Base-by-base conservation (phyloP, 2,113 vertebrate species). In the Hymenochirus boettgeri region DNA sequence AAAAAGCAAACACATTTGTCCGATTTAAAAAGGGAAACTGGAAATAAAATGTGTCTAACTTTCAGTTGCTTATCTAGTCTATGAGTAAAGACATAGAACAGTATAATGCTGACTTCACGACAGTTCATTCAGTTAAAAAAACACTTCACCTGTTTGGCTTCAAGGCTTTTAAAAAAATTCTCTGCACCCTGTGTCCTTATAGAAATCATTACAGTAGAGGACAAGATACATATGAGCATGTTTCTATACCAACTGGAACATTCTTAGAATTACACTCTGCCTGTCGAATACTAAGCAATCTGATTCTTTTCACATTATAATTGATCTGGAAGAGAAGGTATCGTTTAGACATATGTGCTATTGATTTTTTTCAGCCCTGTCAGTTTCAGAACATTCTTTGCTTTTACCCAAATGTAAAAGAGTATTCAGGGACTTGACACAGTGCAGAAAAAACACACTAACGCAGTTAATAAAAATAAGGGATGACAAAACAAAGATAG, bases 11-110 rank as follows among this genome's bases (percentile, higher is more conserved):
- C 74, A 72, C 73, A 80, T 72, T 74, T 81, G 79, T 76, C 77
- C 81, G 77, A 80, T 78, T 84, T 85, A 85, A 73, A 77, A 83
- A 83, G 26, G 75, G 47, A 62, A 2, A 77, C 47, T 77, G 76
- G n/a, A 79, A 35, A 35, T 35, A 35, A 35, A 31, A 35, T 12
- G 10, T 35, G 33, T 35, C n/a, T n/a, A n/a, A n/a, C n/a, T n/a
- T n/a, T n/a, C 33, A 35, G 4, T 35, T 12, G 10, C 10, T 35
- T 35, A 35, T 35, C 10, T 35, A 35, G 15, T 35, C 10, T n/a
- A n/a, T n/a, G 2, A 35, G 33, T 35, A 35, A 3, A 35, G 33
- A 12, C 10, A 35, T 35, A 35, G 15, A 12, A 35, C 8, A 12
- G 15, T 11, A 35, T 13, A 7, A 1, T 35, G 9, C 10, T 35